Evolutionary conservation across 37 sponge, comb jelly and placozoan genomes (phyloP).

Genomic region (Geodia barretti): DNA sequence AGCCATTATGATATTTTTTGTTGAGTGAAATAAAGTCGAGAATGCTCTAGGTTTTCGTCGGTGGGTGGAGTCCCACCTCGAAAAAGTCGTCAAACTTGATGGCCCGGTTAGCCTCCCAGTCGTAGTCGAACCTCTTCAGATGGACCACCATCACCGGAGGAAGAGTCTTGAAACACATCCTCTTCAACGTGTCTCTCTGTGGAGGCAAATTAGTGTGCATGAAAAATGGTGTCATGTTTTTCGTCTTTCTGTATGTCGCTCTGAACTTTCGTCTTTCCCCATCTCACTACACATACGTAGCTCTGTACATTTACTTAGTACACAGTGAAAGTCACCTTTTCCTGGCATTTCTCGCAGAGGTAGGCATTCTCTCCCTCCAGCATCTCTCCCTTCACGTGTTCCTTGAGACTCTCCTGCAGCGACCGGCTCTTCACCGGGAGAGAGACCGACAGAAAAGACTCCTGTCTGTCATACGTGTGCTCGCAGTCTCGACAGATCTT

Average conservation of each 20-base stretch:
- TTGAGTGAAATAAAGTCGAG: no score
- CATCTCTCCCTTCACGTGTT: conserved; percentile 93
- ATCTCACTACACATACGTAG: no score
- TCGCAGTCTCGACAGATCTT: conserved; percentile 92
- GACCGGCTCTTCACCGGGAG: conserved; percentile 67
- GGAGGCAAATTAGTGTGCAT: neutral
- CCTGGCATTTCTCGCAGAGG: conserved; percentile 91
- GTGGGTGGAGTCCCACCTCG: conserved; percentile 69
- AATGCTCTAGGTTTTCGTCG: no score
- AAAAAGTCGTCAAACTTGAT: conserved; percentile 94
- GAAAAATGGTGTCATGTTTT: no score
- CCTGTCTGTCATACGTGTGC: conserved; percentile 85
- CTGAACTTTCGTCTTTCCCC: no score
- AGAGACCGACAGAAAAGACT: conserved; percentile 81
- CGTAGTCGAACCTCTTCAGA: conserved; percentile 93
- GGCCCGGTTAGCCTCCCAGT: conserved; percentile 94
- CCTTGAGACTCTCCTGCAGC: conserved; percentile 84
- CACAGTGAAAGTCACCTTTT: conserved; percentile 86
- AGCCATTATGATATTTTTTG: neutral
- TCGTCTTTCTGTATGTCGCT: neutral
- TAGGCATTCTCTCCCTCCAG: conserved; percentile 97
- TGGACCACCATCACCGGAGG: conserved; percentile 91
- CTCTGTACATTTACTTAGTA: no score
- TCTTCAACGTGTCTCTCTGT: conserved; percentile 89
- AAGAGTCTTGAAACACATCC: conserved; percentile 89